These are phyloP conservation scores for Drosophila gaucha DNA, from an alignment of 2,888 invertebrate species.

Conservation along the genomic window DNA sequence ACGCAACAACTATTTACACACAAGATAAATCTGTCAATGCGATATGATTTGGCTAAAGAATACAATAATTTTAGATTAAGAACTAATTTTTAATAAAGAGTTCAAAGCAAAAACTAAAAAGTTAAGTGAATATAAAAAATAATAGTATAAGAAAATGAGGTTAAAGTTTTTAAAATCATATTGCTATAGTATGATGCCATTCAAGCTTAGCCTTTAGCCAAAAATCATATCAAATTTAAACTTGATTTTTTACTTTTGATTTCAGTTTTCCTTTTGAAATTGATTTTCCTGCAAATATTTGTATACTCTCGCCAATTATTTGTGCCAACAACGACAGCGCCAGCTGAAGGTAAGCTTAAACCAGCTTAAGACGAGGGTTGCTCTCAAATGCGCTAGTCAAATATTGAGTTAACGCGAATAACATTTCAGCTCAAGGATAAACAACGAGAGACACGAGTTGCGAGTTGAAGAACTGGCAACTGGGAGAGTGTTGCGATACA, in stretches of 20 bases:
- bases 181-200: background rate
- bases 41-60: slow-evolving; percentile 49
- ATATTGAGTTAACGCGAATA: slow-evolving; percentile 45
- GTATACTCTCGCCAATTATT: slow-evolving; percentile 37
- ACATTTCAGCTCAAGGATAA: slow-evolving; percentile 53
- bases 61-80: slow-evolving; percentile 55
- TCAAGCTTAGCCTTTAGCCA: background rate
- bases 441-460: slow-evolving; percentile 12
- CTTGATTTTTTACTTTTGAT: background rate
- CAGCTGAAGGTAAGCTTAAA: slow-evolving; percentile 42
- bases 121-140: background rate
- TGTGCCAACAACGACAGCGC: slow-evolving; percentile 31
- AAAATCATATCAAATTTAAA: background rate
- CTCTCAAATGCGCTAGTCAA: slow-evolving; percentile 36
- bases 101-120: slow-evolving; percentile 45
- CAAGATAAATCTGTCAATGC: slow-evolving; percentile 22
- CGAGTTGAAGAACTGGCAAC: slow-evolving; percentile 15
- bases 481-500: slow-evolving; percentile 25
- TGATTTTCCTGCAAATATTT: slow-evolving; percentile 48
- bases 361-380: slow-evolving; percentile 50
- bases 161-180: background rate
- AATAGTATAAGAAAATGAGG: background rate
- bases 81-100: slow-evolving; percentile 39
- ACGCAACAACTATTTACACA: slow-evolving; percentile 56
- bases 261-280: slow-evolving; percentile 27